These are phyloP conservation scores for Ischnus inquisitorius DNA, from an alignment of 2,888 invertebrate genomes.

Conservation along the genomic window DNA sequence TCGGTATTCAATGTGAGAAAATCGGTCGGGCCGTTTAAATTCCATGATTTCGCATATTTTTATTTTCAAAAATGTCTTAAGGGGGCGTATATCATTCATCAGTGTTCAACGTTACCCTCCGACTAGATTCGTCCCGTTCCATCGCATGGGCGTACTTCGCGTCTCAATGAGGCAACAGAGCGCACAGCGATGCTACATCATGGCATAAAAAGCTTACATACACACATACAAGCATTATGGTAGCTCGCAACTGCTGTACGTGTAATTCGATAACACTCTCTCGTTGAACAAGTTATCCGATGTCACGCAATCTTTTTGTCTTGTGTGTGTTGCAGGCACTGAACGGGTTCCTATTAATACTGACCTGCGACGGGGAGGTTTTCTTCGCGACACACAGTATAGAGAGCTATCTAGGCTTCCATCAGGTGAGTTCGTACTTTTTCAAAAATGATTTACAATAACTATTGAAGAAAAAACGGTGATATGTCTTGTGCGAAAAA, in stretches of 20 bases:
- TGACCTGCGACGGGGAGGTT: slow-evolving; percentile 99
- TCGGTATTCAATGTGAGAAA: too few species aligned
- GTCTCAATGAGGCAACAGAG: slow-evolving; percentile 15
- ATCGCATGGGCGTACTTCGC: neutral
- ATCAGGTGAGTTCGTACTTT: slow-evolving; percentile 93
- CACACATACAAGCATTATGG: slow-evolving; percentile 34
- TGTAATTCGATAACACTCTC: slow-evolving; percentile 69
- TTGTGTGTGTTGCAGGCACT: slow-evolving; percentile 91
- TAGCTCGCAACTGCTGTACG: slow-evolving; percentile 50
- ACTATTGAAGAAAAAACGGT: neutral
- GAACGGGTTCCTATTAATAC: slow-evolving; percentile 99
- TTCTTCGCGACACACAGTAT: slow-evolving; percentile 99
- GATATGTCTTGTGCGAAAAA: neutral
- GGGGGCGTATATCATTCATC: neutral
- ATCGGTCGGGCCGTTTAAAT: too few species aligned
- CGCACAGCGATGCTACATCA: neutral
- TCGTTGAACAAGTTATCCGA: slow-evolving; percentile 69
- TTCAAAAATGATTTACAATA: slow-evolving; percentile 45
- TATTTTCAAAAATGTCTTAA: neutral
- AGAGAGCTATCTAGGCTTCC: slow-evolving; percentile 99
- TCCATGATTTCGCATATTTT: too few species aligned
- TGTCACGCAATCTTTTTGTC: slow-evolving; percentile 69
- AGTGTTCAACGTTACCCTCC: neutral
- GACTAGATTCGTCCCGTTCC: neutral
- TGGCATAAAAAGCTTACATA: neutral